These are phyloP conservation scores for Zaprionus obscuricornis DNA, from an alignment of 2,888 invertebrate species.

Conservation along the genomic window DNA sequence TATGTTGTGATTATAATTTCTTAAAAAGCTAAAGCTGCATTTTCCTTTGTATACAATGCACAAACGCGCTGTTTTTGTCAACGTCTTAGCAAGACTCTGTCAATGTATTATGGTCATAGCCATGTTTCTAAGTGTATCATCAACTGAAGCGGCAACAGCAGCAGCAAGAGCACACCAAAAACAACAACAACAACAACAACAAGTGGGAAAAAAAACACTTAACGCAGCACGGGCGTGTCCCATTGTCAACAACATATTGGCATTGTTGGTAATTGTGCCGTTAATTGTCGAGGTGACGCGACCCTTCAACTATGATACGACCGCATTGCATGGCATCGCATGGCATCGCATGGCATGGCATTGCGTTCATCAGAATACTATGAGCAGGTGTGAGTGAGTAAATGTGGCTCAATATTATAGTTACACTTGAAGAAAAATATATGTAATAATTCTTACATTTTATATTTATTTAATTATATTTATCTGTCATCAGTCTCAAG, in stretches of 20 bases:
- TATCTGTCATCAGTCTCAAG: no score
- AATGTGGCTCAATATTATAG: no score
- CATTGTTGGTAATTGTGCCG: constrained; percentile 70
- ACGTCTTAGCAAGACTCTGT: constrained; percentile 32
- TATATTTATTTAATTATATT: no score
- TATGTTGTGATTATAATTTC: constrained; percentile 79
- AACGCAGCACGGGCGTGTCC: constrained; percentile 42
- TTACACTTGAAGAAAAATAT: no score
- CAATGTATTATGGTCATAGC: constrained; percentile 26
- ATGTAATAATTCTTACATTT: no score
- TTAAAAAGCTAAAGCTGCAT: constrained; percentile 80
- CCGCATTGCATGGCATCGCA: not conserved
- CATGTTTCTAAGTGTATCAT: constrained; percentile 57
- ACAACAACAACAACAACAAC: no score
- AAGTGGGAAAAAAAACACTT: constrained; percentile 65
- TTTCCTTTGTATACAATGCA: constrained; percentile 75
- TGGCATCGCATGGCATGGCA: no score
- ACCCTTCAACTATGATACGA: constrained; percentile 56
- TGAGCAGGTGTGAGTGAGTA: constrained; percentile 30
- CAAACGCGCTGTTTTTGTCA: constrained; percentile 23
- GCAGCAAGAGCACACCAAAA: not conserved
- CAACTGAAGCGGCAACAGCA: constrained; percentile 5
- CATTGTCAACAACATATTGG: constrained; percentile 40
- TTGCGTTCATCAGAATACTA: no score
- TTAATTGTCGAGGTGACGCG: constrained; percentile 74